phyloP scores from a whole-genome alignment of 2,797 vertebrate genomes.

The Hafferia zeledoni region DNA sequence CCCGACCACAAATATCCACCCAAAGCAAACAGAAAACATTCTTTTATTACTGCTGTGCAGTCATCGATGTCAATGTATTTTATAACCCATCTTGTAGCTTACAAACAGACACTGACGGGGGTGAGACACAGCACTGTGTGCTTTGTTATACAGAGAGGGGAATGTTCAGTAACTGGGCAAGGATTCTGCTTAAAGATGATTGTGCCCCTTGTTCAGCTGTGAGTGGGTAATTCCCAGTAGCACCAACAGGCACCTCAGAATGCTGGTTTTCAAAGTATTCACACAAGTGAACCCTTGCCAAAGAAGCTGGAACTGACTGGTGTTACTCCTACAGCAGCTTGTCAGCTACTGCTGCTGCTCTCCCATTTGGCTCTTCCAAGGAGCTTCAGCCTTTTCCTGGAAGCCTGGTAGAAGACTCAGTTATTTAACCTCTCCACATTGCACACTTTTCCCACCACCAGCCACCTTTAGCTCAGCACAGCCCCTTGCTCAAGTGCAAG shows the following conservation, averaged over 20 bases:
- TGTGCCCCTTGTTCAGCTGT: neutral
- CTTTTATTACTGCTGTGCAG: neutral
- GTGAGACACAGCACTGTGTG: neutral
- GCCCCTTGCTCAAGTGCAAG: neutral
- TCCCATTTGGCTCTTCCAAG: neutral
- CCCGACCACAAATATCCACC: neutral
- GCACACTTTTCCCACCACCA: neutral
- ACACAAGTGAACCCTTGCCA: neutral
- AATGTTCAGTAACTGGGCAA: neutral
- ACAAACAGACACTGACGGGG: neutral
- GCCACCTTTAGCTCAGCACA: neutral
- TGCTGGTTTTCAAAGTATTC: neutral
- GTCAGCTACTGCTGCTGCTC: neutral
- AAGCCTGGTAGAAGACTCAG: neutral
- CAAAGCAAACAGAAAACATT: neutral
- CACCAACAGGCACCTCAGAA: neutral
- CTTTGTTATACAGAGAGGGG: neutral
- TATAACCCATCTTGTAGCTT: neutral
- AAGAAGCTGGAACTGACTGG: neutral
- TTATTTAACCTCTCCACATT: neutral
- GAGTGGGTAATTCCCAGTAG: neutral
- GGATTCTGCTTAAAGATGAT: neutral
- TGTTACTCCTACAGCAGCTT: neutral
- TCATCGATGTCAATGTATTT: neutral
- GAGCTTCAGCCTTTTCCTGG: neutral